Conservation (phyloP, 30 jellyfish, hydroid and myxozoan genomes). For the Hydractinia symbiolongicarpus region DNA sequence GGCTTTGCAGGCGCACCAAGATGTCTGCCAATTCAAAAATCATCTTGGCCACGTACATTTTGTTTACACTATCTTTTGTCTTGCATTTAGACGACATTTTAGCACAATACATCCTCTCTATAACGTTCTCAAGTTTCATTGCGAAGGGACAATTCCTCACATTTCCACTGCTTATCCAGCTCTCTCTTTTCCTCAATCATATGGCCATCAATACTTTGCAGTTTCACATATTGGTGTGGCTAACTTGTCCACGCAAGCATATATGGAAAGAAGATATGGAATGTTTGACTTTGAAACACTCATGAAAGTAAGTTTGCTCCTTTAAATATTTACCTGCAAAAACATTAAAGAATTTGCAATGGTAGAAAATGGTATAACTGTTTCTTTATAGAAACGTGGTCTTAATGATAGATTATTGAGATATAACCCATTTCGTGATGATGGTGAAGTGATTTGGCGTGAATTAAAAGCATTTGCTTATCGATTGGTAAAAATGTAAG, state of each 20-base stretch:
- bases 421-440: conserved; percentile 71
- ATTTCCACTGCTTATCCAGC: background rate
- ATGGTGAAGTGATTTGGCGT: conserved; percentile 42
- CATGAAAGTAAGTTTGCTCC: background rate
- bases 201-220: background rate
- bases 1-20: background rate
- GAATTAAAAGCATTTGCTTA: conserved; percentile 34
- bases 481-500: conserved; percentile 57
- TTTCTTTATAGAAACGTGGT: conserved; percentile 13
- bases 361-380: background rate
- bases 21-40: background rate
- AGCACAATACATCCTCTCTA: background rate
- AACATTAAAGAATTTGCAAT: background rate
- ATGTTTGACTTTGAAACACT: background rate
- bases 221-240: background rate
- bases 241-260: background rate
- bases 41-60: background rate
- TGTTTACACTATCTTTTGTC: background rate
- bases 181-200: background rate
- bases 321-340: background rate
- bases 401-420: conserved; percentile 1
- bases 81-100: background rate
- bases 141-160: background rate
- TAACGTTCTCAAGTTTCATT: background rate
- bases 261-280: background rate